phyloP scores from a whole-genome alignment of 2,888 invertebrate genomes.

The Hemicrepidius hirtus region DNA sequence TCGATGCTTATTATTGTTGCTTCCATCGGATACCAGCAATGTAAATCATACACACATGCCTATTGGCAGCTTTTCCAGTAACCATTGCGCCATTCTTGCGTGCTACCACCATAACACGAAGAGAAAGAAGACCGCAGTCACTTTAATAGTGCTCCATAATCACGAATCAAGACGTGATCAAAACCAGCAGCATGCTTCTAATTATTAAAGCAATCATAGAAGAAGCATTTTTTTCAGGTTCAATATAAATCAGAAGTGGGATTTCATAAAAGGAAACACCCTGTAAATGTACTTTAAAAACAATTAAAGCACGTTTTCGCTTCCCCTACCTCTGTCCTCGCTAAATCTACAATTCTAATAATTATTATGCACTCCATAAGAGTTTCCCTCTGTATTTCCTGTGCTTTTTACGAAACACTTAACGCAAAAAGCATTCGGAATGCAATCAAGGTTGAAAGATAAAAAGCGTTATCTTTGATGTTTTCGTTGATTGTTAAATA shows the following conservation, averaged over 20 bases:
- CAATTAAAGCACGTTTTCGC: too few relatives aligned
- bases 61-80: conserved; percentile 5
- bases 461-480: conserved; percentile 16
- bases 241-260: background rate
- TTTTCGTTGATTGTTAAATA: background rate
- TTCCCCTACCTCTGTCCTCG: too few relatives aligned
- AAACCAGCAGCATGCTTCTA: conserved; percentile 3
- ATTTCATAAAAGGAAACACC: background rate
- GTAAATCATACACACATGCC: conserved; percentile 38
- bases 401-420: conserved; percentile 15
- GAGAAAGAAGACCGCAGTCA: background rate
- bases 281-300: background rate
- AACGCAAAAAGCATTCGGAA: conserved; percentile 18
- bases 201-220: background rate
- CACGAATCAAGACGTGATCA: conserved; percentile 25
- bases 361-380: conserved; percentile 18
- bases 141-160: conserved; percentile 12
- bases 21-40: conserved; percentile 32
- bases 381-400: conserved; percentile 11
- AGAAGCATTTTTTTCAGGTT: background rate
- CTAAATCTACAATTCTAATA: conserved; percentile 7
- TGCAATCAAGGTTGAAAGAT: conserved; percentile 4
- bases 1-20: conserved; percentile 46
- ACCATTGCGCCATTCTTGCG: conserved; percentile 7
- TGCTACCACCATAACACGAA: background rate